phyloP scores from a whole-genome alignment of 2,888 invertebrate genomes.

The Argyresthia albistria region DNA sequence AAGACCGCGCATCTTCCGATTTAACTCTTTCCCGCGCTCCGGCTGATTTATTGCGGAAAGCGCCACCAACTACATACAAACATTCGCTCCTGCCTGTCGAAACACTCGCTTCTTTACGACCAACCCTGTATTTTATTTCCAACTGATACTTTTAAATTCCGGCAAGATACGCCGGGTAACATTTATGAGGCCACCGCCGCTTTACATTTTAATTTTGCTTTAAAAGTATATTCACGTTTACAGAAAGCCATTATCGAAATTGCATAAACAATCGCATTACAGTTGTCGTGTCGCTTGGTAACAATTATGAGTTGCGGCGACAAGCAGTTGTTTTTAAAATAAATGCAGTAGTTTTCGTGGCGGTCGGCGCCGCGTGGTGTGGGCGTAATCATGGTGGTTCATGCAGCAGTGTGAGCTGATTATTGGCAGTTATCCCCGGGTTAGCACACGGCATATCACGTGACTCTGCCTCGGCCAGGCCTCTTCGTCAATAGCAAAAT shows the following conservation, averaged over 20 bases:
- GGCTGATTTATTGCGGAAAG: slow-evolving; percentile 52
- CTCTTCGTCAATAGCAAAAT: background rate
- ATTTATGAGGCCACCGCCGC: background rate
- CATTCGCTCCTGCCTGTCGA: slow-evolving; percentile 38
- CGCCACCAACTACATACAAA: slow-evolving; percentile 37
- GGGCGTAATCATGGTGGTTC: slow-evolving; percentile 29
- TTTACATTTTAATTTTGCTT: background rate
- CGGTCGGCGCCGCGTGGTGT: slow-evolving; percentile 7
- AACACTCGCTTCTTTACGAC: slow-evolving; percentile 48
- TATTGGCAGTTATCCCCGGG: slow-evolving; percentile 48
- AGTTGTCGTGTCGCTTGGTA: background rate
- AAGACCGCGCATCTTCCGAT: slow-evolving; percentile 36
- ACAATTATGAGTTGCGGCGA: slow-evolving; percentile 9
- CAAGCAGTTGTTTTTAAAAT: slow-evolving; percentile 34
- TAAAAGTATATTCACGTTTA: slow-evolving; percentile 1
- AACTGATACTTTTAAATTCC: slow-evolving; percentile 39
- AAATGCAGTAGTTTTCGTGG: slow-evolving; percentile 31
- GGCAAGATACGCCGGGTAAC: slow-evolving; percentile 8
- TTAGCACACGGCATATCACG: slow-evolving; percentile 46
- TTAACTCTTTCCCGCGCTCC: slow-evolving; percentile 42
- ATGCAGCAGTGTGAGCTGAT: slow-evolving; percentile 17
- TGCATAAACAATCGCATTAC: slow-evolving; percentile 1
- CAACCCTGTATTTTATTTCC: slow-evolving; percentile 47
- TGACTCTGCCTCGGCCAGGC: slow-evolving; percentile 21
- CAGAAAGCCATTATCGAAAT: slow-evolving; percentile 2